A percentile compares a stretch with the other conserved stretches of the same genome.
These are phyloP conservation scores for Heliornis fulica DNA, from an alignment of 2,113 vertebrate genomes.

Conservation along the genomic window DNA sequence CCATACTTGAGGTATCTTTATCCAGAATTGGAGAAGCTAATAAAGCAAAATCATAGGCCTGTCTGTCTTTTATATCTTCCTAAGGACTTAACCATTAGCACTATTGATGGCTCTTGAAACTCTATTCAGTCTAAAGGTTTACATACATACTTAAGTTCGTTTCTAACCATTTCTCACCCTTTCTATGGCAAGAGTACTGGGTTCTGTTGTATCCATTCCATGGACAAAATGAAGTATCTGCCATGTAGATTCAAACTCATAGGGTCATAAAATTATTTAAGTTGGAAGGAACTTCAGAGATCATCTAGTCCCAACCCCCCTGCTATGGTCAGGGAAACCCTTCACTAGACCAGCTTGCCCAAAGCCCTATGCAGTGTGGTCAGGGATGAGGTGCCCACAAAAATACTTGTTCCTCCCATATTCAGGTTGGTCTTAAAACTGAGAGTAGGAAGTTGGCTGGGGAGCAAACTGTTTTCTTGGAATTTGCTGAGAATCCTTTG, in stretches of 20 bases:
- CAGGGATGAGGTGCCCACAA: no score
- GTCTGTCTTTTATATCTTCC: not conserved
- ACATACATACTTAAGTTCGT: not conserved
- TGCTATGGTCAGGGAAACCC: no score
- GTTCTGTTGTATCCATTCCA: not conserved
- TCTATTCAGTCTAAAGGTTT: not conserved
- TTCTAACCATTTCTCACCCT: not conserved
- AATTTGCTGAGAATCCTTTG: not conserved
- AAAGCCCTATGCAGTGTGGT: no score
- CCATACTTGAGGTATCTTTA: not conserved
- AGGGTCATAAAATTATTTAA: no score
- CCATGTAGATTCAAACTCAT: not conserved
- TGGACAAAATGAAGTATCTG: not conserved
- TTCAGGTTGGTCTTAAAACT: not conserved
- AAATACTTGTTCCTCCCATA: not conserved
- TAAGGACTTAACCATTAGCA: not conserved
- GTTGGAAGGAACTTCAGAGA: no score
- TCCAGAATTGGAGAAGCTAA: not conserved
- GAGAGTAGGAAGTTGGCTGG: not conserved
- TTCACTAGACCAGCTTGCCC: no score
- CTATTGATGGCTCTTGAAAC: not conserved
- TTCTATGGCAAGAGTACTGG: not conserved
- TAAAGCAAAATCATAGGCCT: not conserved
- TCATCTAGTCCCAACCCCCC: no score
- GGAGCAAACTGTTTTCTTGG: not conserved